phyloP scores from a whole-genome alignment of 2,888 invertebrate species.

The Nephrotoma flavescens region DNA sequence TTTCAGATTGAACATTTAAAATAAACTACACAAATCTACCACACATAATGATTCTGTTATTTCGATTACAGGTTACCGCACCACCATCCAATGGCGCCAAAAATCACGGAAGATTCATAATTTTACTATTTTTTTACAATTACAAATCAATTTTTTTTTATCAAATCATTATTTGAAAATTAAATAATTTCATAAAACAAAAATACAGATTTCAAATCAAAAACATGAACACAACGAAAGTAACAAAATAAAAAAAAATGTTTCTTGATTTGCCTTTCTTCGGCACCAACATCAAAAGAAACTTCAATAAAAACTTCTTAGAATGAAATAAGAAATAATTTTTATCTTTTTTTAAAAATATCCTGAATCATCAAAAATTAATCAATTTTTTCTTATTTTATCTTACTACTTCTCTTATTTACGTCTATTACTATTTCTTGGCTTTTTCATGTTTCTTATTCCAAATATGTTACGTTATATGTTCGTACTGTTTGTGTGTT shows the following conservation, averaged over 20 bases:
- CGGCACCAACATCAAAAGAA: background rate
- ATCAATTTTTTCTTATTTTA: background rate
- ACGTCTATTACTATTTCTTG: background rate
- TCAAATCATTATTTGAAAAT: background rate
- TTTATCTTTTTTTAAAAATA: background rate
- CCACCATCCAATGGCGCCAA: background rate
- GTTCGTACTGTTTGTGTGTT: background rate
- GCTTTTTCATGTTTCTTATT: background rate
- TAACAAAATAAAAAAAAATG: background rate
- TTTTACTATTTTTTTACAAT: background rate
- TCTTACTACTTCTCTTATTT: background rate
- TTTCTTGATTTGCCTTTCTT: background rate
- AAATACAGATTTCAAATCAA: background rate
- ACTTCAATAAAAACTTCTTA: background rate
- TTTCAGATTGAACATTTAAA: no score
- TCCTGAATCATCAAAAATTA: background rate
- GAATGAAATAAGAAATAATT: background rate
- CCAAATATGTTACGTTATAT: background rate
- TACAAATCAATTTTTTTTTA: background rate
- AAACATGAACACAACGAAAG: background rate
- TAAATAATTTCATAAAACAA: background rate
- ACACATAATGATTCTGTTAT: background rate
- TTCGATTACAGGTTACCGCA: background rate
- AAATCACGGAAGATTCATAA: background rate
- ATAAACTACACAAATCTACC: background rate